Evolutionary conservation across 2,113 vertebrate genomes (phyloP).

Genomic region (Burhinus bistriatus): DNA sequence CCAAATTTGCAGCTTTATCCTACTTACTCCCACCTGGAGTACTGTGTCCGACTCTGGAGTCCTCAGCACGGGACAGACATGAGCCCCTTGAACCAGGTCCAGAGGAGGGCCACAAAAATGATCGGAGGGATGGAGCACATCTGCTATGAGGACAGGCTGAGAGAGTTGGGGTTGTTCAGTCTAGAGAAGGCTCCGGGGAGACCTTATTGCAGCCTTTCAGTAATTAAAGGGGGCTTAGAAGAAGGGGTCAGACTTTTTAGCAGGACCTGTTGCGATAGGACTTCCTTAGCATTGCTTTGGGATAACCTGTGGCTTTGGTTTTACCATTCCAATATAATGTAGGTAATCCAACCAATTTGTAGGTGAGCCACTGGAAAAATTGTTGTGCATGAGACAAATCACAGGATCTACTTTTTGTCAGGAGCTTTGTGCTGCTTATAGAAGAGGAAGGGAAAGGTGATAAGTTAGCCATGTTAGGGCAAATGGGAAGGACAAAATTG

Average conservation of each 20-base stretch:
- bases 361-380: neutral
- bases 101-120: neutral
- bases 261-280: neutral
- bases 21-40: neutral
- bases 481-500: neutral
- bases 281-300: neutral
- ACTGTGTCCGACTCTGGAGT: neutral
- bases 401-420: neutral
- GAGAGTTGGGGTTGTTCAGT: neutral
- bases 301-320: neutral
- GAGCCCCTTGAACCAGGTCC: neutral
- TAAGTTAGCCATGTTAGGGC: neutral
- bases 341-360: neutral
- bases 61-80: neutral
- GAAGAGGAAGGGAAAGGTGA: neutral
- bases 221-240: neutral
- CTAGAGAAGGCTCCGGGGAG: neutral
- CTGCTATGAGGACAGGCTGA: neutral
- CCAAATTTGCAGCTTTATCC: neutral
- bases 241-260: neutral
- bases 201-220: neutral
- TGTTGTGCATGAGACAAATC: neutral
- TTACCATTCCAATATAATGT: neutral
- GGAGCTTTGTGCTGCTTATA: neutral
- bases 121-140: neutral